Conservation (phyloP, 2,888 invertebrate genomes). For the Pyralis farinalis region DNA sequence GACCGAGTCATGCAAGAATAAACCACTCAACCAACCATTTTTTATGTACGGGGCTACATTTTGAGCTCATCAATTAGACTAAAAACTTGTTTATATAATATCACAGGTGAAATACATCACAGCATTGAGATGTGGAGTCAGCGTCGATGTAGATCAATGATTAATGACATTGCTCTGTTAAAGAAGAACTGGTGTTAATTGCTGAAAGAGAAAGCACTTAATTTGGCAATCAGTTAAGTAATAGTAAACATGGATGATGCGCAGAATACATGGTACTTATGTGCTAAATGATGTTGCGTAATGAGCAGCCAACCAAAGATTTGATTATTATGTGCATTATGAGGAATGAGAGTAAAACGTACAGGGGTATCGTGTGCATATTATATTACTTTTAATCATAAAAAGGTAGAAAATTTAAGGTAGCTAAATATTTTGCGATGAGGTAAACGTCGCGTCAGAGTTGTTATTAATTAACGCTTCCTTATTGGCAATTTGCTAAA, state of each 20-base stretch:
- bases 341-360: too few relatives aligned
- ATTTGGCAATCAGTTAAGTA: constrained; percentile 14
- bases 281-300: background rate
- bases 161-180: constrained; percentile 15
- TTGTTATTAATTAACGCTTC: too few relatives aligned
- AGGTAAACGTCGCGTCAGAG: too few relatives aligned
- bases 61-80: background rate
- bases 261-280: background rate
- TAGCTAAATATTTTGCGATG: too few relatives aligned
- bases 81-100: background rate
- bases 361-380: too few relatives aligned
- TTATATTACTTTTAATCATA: too few relatives aligned
- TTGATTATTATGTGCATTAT: too few relatives aligned
- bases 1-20: too few relatives aligned
- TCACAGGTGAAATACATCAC: background rate
- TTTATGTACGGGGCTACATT: background rate
- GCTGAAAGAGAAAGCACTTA: constrained; percentile 14
- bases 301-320: background rate
- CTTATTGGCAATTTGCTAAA: too few relatives aligned
- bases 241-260: constrained; percentile 1
- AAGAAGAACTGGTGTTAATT: constrained; percentile 16
- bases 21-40: too few relatives aligned
- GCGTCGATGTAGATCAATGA: background rate
- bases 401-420: too few relatives aligned
- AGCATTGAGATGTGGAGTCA: background rate